Percentiles rank a stretch among this genome's conserved stretches.
phyloP scores from a whole-genome alignment of 2,113 vertebrate genomes.

The Dendrocopos noguchii region DNA sequence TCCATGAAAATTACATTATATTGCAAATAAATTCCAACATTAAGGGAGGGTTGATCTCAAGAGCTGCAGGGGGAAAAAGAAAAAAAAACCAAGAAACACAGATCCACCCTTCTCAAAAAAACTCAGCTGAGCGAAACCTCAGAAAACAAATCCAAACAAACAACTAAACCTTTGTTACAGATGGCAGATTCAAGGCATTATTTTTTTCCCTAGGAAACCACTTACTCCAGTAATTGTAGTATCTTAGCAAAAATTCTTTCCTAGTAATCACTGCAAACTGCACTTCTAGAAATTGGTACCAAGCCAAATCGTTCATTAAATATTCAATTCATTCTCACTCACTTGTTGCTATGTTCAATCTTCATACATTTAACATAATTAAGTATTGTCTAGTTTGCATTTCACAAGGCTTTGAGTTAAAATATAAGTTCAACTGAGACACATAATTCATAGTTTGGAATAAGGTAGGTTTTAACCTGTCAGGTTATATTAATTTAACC shows the following conservation, averaged over 20 bases:
- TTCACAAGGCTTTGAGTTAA: neutral
- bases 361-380: neutral
- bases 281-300: neutral
- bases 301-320: slow-evolving; percentile 37
- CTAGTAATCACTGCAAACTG: neutral
- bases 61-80: neutral
- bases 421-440: neutral
- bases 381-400: neutral
- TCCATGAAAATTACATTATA: slow-evolving; percentile 22
- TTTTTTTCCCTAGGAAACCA: neutral
- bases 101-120: accelerated
- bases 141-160: neutral
- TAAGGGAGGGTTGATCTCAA: neutral
- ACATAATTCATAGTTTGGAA: neutral
- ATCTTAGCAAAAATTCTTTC: neutral
- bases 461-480: neutral
- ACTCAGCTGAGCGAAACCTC: no score
- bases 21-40: slow-evolving; percentile 2
- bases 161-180: neutral
- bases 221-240: neutral
- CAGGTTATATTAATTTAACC: neutral
- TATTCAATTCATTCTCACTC: neutral
- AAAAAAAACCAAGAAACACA: neutral
- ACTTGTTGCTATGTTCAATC: neutral
- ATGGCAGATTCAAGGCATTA: neutral